These are phyloP conservation scores for Huso huso DNA, from an alignment of 2,797 vertebrate genomes.

Conservation along the genomic window DNA sequence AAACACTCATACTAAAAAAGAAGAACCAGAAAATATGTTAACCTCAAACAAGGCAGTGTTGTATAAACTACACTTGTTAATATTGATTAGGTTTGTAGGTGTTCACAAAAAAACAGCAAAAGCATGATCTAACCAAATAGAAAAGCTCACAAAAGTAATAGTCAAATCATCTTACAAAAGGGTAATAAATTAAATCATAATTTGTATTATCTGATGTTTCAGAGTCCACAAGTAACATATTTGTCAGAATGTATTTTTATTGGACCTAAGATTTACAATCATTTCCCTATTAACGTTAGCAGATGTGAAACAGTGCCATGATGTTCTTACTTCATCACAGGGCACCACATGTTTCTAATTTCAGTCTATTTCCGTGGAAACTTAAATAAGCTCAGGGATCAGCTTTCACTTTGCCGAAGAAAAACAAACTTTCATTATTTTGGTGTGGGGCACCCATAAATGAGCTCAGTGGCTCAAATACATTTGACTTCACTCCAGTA, in stretches of 20 bases:
- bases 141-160: too few relatives aligned
- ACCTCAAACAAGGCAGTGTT: too few relatives aligned
- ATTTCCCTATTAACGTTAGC: conserved; percentile 29
- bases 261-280: conserved; percentile 54
- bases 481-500: too few relatives aligned
- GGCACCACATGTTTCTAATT: conserved; percentile 52
- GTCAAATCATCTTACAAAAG: too few relatives aligned
- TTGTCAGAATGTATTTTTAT: conserved; percentile 47
- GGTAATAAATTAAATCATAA: too few relatives aligned
- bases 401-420: conserved; percentile 36
- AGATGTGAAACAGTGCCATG: conserved; percentile 62
- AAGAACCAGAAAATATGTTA: too few relatives aligned
- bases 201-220: not conserved
- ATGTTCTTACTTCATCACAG: conserved; percentile 33
- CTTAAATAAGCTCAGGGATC: conserved; percentile 36
- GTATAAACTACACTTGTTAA: too few relatives aligned
- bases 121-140: too few relatives aligned
- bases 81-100: too few relatives aligned
- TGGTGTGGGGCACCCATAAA: not conserved
- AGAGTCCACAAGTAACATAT: conserved; percentile 47
- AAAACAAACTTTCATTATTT: conserved; percentile 33
- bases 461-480: too few relatives aligned
- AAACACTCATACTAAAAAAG: too few relatives aligned
- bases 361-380: conserved; percentile 54
- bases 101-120: too few relatives aligned